Conservation (phyloP, 2,113 vertebrate species). For the Nyctereutes procyonoides region DNA sequence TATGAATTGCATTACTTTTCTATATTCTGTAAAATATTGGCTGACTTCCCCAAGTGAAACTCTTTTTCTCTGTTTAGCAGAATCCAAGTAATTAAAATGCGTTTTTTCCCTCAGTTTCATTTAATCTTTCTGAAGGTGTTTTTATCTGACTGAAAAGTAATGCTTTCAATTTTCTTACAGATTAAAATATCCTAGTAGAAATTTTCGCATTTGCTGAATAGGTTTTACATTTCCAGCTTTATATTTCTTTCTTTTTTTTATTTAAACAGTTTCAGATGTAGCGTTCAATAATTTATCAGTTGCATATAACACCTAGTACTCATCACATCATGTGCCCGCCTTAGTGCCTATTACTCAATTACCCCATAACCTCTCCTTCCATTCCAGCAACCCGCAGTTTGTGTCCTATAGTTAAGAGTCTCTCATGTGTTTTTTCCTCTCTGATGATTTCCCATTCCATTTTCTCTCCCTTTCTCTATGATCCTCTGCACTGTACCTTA, state of each 20-base stretch:
- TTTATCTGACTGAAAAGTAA: slow-evolving; percentile 65
- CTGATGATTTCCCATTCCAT: too few species aligned
- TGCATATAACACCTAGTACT: too few species aligned
- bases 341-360: too few species aligned
- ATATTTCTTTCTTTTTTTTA: slow-evolving; percentile 23
- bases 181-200: slow-evolving; percentile 64
- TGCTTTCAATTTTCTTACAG: slow-evolving; percentile 25
- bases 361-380: too few species aligned
- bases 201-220: slow-evolving; percentile 58
- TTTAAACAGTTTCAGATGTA: too few species aligned
- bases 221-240: slow-evolving; percentile 70
- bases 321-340: too few species aligned
- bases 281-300: too few species aligned
- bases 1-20: slow-evolving; percentile 45
- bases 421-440: too few species aligned
- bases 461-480: too few species aligned
- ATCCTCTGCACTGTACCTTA: too few species aligned
- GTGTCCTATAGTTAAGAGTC: too few species aligned
- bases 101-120: not conserved
- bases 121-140: slow-evolving; percentile 59
- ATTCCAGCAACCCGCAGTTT: too few species aligned
- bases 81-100: slow-evolving; percentile 72
- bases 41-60: slow-evolving; percentile 26
- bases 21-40: slow-evolving; percentile 27
- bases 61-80: slow-evolving; percentile 49